Percentiles rank a stretch among this genome's conserved stretches.
Evolutionary conservation across 2,888 invertebrate genomes (phyloP).

Genomic region (Ptilodon capucinus): DNA sequence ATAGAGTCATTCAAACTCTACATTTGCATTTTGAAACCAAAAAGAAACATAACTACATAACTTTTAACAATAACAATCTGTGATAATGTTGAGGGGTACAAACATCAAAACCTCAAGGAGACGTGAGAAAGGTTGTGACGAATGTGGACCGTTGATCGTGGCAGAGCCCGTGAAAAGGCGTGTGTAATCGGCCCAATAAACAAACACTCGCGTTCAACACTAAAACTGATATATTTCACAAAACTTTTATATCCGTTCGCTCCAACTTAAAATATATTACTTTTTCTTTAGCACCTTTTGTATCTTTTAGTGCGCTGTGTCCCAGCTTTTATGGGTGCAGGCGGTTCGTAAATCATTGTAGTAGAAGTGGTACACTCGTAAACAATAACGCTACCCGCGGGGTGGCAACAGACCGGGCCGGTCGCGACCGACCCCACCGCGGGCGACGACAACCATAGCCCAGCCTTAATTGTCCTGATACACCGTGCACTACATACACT

Average conservation of each 20-base stretch:
- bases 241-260: slow-evolving; percentile 79
- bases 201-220: slow-evolving; percentile 74
- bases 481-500: background rate
- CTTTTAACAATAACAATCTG: background rate
- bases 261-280: slow-evolving; percentile 80
- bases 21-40: no score
- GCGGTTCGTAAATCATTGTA: slow-evolving; percentile 81
- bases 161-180: slow-evolving; percentile 59
- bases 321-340: slow-evolving; percentile 77
- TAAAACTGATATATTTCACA: slow-evolving; percentile 81
- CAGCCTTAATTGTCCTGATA: background rate
- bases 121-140: slow-evolving; percentile 54
- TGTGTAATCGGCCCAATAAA: slow-evolving; percentile 75
- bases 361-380: slow-evolving; percentile 76
- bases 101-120: slow-evolving; percentile 19
- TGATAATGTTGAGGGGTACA: background rate
- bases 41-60: no score
- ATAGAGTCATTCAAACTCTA: background rate
- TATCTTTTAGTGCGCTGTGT: slow-evolving; percentile 80
- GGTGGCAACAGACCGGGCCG: slow-evolving; percentile 32
- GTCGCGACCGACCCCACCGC: slow-evolving; percentile 7
- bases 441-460: slow-evolving; percentile 10
- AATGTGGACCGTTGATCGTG: slow-evolving; percentile 48
- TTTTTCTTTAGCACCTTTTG: slow-evolving; percentile 82
- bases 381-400: slow-evolving; percentile 70